A percentile compares a stretch with the other conserved stretches of the same genome.
Conservation (phyloP, 2,797 vertebrate species). For the Scolopax bukidnonensis region DNA sequence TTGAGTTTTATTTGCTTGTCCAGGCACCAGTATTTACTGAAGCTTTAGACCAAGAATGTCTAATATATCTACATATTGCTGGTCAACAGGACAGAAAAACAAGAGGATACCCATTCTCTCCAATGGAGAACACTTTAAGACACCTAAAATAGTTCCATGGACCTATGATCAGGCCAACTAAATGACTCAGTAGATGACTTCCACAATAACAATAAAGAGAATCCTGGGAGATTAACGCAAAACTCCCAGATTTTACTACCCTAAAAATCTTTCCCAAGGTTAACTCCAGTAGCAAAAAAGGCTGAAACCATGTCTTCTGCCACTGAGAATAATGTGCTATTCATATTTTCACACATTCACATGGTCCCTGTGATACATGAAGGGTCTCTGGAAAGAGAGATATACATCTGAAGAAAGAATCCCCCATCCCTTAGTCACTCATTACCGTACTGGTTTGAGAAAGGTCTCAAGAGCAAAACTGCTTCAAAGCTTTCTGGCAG, state of each 20-base stretch:
- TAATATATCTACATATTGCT: neutral
- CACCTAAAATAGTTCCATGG: neutral
- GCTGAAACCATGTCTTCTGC: neutral
- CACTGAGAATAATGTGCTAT: neutral
- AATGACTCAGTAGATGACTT: neutral
- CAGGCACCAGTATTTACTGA: neutral
- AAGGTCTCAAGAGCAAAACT: neutral
- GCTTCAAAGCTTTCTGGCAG: neutral
- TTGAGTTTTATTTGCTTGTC: neutral
- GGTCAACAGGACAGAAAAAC: neutral
- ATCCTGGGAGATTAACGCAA: neutral
- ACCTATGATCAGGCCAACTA: neutral
- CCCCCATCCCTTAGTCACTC: neutral
- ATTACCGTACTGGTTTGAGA: accelerated
- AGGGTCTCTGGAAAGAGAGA: neutral
- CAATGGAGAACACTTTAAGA: neutral
- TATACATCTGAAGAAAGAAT: neutral
- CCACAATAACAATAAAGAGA: accelerated
- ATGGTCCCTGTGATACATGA: neutral
- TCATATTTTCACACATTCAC: neutral
- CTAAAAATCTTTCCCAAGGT: neutral
- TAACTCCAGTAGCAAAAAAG: neutral
- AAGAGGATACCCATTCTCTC: neutral
- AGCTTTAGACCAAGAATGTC: neutral
- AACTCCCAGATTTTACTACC: neutral